Evolutionary conservation across 2,113 vertebrate genomes (phyloP), one percentile per base, ranked within the genome.

Genomic region (Excalfactoria chinensis): DNA sequence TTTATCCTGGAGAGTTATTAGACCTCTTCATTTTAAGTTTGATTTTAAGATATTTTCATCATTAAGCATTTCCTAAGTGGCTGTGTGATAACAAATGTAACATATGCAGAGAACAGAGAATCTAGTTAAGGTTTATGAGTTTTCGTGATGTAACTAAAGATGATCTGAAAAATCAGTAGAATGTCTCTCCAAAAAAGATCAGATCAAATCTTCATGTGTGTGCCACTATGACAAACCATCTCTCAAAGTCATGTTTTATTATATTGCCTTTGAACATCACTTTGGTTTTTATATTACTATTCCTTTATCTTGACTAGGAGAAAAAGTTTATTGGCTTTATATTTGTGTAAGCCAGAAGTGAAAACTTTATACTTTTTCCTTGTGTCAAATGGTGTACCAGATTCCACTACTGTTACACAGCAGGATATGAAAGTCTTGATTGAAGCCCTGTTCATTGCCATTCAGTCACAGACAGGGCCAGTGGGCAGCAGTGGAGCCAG

Each of bases 41-140:
- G 53, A 43, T 80, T 82, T 93, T 64, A 55, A 90, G 63, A 35
- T 9, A 25, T 70, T 46, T 26, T 49, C 7, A 44, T 35, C 30
- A 44, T 13, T 40, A 66, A 11, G 7, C 5, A 4, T 41, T 84
- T 56, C 73, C 55, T 43, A 74, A 44, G 62, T 3, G 70, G 55
- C 11, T 40, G 3, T 35, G 16, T 16, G n/a, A 70, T 25, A 80
- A 56, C 44, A 44, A 34, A 35, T 26, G 46, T n/a, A 70, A 23
- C 84, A 81, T 53, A 58, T 83, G 72, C 64, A 90, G 91, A 13
- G 10, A 79, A 25, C 76, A 59, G 8, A 79, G 28, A 72, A 59
- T 43, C 51, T 10, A 41, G 41, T 84, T 92, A 70, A 46, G 66
- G 12, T 83, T 67, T 77, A 7, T 59, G 72, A 55, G 9, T 88